Base-by-base conservation (phyloP, 2,797 vertebrate genomes). In the Astyanax mexicanus region DNA sequence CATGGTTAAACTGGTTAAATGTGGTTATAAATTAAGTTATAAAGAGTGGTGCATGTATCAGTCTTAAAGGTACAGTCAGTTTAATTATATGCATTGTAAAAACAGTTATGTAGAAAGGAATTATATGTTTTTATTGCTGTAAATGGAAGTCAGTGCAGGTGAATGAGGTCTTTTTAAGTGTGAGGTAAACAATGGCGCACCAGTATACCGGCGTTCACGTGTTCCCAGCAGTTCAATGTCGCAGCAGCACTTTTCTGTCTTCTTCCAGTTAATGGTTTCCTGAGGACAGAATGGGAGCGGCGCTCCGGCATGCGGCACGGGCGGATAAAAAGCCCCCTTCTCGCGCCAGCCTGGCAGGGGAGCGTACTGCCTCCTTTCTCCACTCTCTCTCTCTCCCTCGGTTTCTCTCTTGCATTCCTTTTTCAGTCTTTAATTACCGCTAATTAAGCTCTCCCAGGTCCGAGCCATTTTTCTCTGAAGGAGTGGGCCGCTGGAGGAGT, bases 341-440 rank as follows among this genome's bases (percentile, higher is more conserved):
- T n/a, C 7, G 1, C 49, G 73, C 54, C 23, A 84, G 82, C 73
- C 64, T 80, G 84, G 74, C 81, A 78, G 61, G 44, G 21, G 21
- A 52, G 49, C 62, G 40, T n/a, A 52, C 55, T 42, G 40, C 10
- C 67, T 75, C 29, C 29, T 29, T 2, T 72, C 60, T 57, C 15
- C 44, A 9, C 49, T 17, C 23, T 54, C 52, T 27, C 23, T 13
- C 10, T 15, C 23, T 29, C 13, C 25, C 9, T 10, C 69, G 73
- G 11, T 80, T 77, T 80, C 83, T 80, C 44, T 85, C 77, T n/a
- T 19, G 44, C 1, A 44, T 61, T 67, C 74, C 73, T n/a, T 83
- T 85, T 86, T 83, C 74, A 54, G 79, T 81, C 84, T 84, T 89
- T 90, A 91, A 90, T 92, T 90, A 86, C 79, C 79, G 83, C 87